Base-by-base conservation (phyloP, 2,888 invertebrate genomes). In the Gymnocheta viridis region DNA sequence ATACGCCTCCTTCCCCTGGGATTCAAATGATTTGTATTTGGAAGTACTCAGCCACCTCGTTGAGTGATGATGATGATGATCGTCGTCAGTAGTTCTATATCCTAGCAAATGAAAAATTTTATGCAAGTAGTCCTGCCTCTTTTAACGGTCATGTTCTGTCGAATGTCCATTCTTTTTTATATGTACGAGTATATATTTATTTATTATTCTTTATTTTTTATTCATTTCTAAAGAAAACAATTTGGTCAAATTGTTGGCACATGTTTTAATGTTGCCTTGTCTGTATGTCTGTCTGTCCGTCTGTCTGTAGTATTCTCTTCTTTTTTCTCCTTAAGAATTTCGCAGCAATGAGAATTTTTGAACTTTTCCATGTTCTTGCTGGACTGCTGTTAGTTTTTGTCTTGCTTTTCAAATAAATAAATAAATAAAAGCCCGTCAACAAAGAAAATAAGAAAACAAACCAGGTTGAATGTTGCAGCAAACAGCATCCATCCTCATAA, bases 231-330 rank as follows among this genome's bases (percentile, higher is more conserved):
- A 54, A 54, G 41, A 78, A 80, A 69, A 54, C 69, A 69, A 81
- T 70, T 81, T 76, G 81, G 67, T 74, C 44, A 81, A 81, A 81
- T 69, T 81, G 47, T 38, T 69, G 69, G 74, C 69, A 74, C 74
- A 81, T 81, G 67, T 81, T 74, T 60, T 74, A 60, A 69, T 69
- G 62, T 47, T 72, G 64, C 19, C 54, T 54, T 41, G 27, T 17
- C 49, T 19, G 29, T 51, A n/a, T 14, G 32, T n/a, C 32, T 5
- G 32, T 32, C 4, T 32, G 4, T 7, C 5, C 32, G 7, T 32
- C 7, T 7, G 60, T 38, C 22, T 60, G 7, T 51, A 24, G n/a
- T 22, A 41, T 41, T n/a, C n/a, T 1, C 44, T 41, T 27, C 38
- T 22, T 38, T 64, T 12, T 44, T 7, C 17, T 67, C 32, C 7